A percentile compares a stretch with the other conserved stretches of the same genome.
Conservation (phyloP, 2,797 vertebrate genomes). For the Sparidentex hasta region DNA sequence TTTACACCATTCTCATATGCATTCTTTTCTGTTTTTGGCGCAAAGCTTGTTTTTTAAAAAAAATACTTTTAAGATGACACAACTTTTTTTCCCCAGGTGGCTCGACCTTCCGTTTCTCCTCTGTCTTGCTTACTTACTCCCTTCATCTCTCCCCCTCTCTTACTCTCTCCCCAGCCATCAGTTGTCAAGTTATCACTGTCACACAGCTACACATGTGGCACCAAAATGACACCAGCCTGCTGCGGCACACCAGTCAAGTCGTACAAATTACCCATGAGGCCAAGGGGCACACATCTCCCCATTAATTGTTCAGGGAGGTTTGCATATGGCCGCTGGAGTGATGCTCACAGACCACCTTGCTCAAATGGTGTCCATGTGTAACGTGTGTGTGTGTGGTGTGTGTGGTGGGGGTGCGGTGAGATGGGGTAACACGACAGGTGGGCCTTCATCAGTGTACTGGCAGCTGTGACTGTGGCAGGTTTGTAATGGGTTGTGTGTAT, state of each 20-base stretch:
- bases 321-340: slow-evolving; percentile 85
- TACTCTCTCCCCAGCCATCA: slow-evolving; percentile 56
- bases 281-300: slow-evolving; percentile 77
- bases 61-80: slow-evolving; percentile 44
- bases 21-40: slow-evolving; percentile 40
- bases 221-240: slow-evolving; percentile 66
- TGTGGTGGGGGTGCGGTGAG: slow-evolving; percentile 39
- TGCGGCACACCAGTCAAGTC: slow-evolving; percentile 67
- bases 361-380: slow-evolving; percentile 61
- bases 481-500: slow-evolving; percentile 78
- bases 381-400: slow-evolving; percentile 54
- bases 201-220: slow-evolving; percentile 72
- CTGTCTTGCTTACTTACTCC: slow-evolving; percentile 33
- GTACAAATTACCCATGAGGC: slow-evolving; percentile 83
- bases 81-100: slow-evolving; percentile 29
- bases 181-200: slow-evolving; percentile 77
- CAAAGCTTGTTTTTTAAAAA: too few relatives aligned
- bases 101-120: slow-evolving; percentile 20
- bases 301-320: slow-evolving; percentile 87
- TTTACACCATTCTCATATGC: slow-evolving; percentile 50
- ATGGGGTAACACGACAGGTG: slow-evolving; percentile 85
- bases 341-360: slow-evolving; percentile 81
- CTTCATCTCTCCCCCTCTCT: slow-evolving; percentile 28
- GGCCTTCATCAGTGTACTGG: slow-evolving; percentile 88
- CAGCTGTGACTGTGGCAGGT: slow-evolving; percentile 87